Conservation (phyloP, 92 coral and sea anemone species). For the Virgularia gustaviana region DNA sequence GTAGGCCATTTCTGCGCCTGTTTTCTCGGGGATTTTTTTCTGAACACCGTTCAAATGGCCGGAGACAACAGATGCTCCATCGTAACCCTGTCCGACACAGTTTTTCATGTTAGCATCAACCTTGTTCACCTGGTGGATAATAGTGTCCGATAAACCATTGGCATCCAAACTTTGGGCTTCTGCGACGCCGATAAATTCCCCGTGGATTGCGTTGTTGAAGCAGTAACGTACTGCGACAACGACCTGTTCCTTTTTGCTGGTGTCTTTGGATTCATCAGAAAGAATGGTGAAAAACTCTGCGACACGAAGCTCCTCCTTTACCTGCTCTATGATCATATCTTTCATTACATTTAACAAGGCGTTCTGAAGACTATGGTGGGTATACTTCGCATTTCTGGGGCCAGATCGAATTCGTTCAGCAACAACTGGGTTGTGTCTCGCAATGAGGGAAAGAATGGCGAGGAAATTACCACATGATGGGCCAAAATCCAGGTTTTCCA, state of each 20-base stretch:
- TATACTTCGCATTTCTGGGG: constrained; percentile 15
- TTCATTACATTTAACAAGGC: constrained; percentile 25
- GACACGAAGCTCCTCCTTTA: constrained; percentile 1
- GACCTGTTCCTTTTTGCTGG: constrained; percentile 13
- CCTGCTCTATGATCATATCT: constrained; percentile 9
- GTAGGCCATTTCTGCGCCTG: constrained; percentile 1
- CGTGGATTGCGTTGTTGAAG: not conserved
- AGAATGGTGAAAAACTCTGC: constrained; percentile 6
- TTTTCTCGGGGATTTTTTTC: not conserved
- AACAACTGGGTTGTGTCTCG: constrained; percentile 9
- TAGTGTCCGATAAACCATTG: not conserved
- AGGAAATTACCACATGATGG: constrained; percentile 23
- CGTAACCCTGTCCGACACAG: constrained; percentile 8
- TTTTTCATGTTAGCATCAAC: not conserved
- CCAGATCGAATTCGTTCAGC: constrained; percentile 17
- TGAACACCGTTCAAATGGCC: not conserved
- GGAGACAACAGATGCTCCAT: constrained; percentile 1
- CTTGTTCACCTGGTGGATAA: not conserved
- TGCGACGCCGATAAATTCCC: not conserved
- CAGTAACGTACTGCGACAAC: constrained; percentile 15
- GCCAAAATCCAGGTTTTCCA: not conserved
- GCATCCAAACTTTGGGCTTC: not conserved
- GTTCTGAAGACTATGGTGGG: constrained; percentile 9
- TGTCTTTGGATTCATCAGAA: constrained; percentile 25
- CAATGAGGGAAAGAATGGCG: constrained; percentile 10